These are phyloP conservation scores for Gavialis gangeticus DNA, from an alignment of 2,113 vertebrate genomes.

Conservation along the genomic window DNA sequence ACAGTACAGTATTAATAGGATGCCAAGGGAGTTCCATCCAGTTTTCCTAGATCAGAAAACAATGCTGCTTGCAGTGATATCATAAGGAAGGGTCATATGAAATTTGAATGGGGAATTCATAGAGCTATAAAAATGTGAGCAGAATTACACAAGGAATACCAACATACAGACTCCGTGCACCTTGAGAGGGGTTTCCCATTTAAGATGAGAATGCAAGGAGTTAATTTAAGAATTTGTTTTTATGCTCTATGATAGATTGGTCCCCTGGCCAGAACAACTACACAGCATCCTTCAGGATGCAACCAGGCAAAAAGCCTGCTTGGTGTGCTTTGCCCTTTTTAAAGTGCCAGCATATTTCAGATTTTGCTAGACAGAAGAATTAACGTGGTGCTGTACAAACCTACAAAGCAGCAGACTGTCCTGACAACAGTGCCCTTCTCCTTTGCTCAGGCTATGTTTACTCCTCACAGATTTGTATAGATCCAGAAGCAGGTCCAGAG, in stretches of 20 bases:
- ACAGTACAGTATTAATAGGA: fast-evolving
- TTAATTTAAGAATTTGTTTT: not conserved
- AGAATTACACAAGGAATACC: not conserved
- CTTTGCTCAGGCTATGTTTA: not conserved
- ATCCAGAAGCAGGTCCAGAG: not conserved
- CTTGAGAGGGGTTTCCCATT: not conserved
- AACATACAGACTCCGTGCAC: not conserved
- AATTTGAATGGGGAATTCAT: fast-evolving
- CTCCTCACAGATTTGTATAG: fast-evolving
- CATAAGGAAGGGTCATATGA: not conserved
- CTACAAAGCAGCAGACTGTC: too few species aligned
- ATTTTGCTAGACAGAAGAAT: not conserved
- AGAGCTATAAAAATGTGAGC: not conserved
- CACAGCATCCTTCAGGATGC: too few species aligned
- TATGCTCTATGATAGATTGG: not conserved
- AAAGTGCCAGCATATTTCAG: not conserved
- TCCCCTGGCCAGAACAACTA: not conserved
- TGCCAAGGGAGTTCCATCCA: not conserved
- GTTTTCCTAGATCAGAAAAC: not conserved
- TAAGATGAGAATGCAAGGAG: not conserved
- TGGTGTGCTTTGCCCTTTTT: not conserved
- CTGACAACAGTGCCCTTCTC: not conserved
- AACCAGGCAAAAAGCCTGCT: not conserved
- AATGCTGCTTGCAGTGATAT: not conserved
- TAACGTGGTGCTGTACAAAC: fast-evolving